Percentiles rank a stretch among this genome's conserved stretches.
phyloP scores from a whole-genome alignment of 2,888 invertebrate species.

The Drosophila affinis region DNA sequence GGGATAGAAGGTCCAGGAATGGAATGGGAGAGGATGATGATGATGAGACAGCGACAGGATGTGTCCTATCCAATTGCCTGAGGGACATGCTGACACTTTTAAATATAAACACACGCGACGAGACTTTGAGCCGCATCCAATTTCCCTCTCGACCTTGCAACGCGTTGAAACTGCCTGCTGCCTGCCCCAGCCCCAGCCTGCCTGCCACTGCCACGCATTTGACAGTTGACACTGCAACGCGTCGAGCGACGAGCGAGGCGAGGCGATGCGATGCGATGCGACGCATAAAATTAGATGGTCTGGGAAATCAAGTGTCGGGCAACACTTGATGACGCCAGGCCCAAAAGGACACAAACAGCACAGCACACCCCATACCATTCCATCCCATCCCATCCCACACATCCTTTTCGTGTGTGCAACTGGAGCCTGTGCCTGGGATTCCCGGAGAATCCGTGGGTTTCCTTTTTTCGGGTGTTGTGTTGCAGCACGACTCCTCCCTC shows the following conservation, averaged over 20 bases:
- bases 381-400: conserved; percentile 27
- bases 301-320: conserved; percentile 69
- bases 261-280: conserved; percentile 4
- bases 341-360: conserved; percentile 41
- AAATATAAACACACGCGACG: conserved; percentile 69
- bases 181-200: not conserved
- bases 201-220: conserved; percentile 41
- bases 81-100: conserved; percentile 64
- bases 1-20: not conserved
- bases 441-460: conserved; percentile 11
- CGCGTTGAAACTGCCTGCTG: conserved; percentile 59
- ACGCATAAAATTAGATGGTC: conserved; percentile 71
- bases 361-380: conserved; percentile 23
- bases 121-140: conserved; percentile 58
- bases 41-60: conserved; percentile 55
- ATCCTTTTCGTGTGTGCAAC: conserved; percentile 18
- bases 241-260: conserved; percentile 15
- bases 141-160: conserved; percentile 64
- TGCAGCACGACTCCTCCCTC: conserved; percentile 38
- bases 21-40: not conserved
- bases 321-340: conserved; percentile 64
- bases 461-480: conserved; percentile 61
- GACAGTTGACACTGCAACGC: conserved; percentile 72
- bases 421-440: conserved; percentile 21
- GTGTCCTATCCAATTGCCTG: conserved; percentile 62